Evolutionary conservation across 2,113 vertebrate species (phyloP).

Genomic region (Mungos mungo): DNA sequence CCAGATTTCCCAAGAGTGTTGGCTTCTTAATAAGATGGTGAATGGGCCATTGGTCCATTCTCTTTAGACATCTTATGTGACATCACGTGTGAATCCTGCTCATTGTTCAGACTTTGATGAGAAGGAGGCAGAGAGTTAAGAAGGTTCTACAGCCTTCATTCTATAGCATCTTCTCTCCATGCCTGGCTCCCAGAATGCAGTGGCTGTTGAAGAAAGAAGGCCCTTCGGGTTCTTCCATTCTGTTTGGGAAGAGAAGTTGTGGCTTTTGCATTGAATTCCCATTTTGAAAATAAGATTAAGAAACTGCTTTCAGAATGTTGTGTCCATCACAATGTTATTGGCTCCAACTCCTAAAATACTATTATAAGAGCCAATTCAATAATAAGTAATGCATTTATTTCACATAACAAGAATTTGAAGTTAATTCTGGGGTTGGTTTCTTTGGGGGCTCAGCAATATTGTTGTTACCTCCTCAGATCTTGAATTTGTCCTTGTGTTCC

Average conservation of each 20-base stretch:
- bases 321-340: not conserved
- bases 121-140: not conserved
- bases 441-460: not conserved
- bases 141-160: not conserved
- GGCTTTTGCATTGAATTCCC: not conserved
- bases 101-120: not conserved
- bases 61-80: not conserved
- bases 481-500: not conserved
- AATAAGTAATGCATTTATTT: not conserved
- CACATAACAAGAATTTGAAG: not conserved
- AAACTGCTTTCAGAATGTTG: not conserved
- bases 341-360: not conserved
- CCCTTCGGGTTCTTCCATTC: not conserved
- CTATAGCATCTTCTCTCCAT: not conserved
- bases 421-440: not conserved
- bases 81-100: not conserved
- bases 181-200: not conserved
- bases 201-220: not conserved
- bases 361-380: not conserved
- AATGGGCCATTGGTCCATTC: not conserved
- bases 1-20: not conserved
- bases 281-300: conserved; percentile 10
- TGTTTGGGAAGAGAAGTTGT: not conserved
- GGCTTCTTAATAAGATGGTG: not conserved
- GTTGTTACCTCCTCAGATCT: not conserved